Percentiles rank a stretch among this genome's conserved stretches.
Conservation (phyloP, 2,888 invertebrate genomes). For the Byasa hedistus region DNA sequence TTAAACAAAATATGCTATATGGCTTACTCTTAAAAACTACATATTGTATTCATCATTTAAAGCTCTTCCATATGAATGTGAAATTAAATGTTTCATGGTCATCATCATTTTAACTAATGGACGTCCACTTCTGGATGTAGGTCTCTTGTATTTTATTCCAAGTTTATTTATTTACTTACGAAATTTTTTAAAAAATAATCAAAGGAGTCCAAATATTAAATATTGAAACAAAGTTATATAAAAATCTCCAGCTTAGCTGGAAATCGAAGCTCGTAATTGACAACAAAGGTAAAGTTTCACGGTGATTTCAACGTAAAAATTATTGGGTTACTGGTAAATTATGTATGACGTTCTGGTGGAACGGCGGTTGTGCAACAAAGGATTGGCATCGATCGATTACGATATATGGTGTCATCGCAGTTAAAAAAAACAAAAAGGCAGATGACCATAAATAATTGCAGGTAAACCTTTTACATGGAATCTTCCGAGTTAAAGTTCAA, state of each 20-base stretch:
- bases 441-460: constrained; percentile 26
- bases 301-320: background rate
- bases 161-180: too few species aligned
- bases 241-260: background rate
- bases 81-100: too few species aligned
- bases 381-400: constrained; percentile 24
- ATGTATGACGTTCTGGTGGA: background rate
- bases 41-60: too few species aligned
- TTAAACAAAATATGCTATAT: too few species aligned
- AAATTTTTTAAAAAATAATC: too few species aligned
- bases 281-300: background rate
- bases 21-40: too few species aligned
- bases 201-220: too few species aligned
- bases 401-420: constrained; percentile 18
- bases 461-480: constrained; percentile 24
- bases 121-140: too few species aligned
- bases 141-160: too few species aligned
- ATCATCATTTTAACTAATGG: too few species aligned
- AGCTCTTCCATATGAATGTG: too few species aligned
- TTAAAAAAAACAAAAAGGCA: constrained; percentile 22
- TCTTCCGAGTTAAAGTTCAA: constrained; percentile 21
- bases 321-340: background rate
- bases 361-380: constrained; percentile 13
- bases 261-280: background rate
- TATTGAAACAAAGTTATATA: too few species aligned